Evolutionary conservation across 2,797 vertebrate species (phyloP), one percentile per base, ranked within the genome.

Genomic region (Miichthys miiuy): DNA sequence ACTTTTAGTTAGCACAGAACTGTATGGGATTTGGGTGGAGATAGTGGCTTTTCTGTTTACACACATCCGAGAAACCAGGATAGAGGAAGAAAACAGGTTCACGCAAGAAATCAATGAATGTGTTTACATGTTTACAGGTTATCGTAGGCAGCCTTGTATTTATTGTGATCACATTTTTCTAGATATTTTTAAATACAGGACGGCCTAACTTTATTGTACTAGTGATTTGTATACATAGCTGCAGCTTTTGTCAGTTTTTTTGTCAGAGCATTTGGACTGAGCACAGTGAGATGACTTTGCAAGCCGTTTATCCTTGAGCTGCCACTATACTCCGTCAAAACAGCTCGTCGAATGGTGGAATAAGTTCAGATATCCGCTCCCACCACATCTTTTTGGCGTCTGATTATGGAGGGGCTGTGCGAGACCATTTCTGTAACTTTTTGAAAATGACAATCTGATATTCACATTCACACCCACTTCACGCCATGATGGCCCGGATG

Each of bases 1-100:
- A 84, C 68, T 80, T 74, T 38, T 25, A 73, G 54, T 69, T 25
- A 20, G 48, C 4, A 5, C 20, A 51, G 67, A 68, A 68, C 25
- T 69, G 60, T 58, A 51, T 30, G 34, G n/a, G 20, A 54, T 62
- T 69, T 63, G 42, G 23, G 56, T 14, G 38, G 25, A 57, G n/a
- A 56, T 54, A 5, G 25, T 46, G 52, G 10, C 44, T 62, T 52
- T n/a, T 6, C 5, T 55, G 61, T 58, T 34, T 17, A 38, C 21
- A 46, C 11, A n/a, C 16, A 54, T 1, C 10, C n/a, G 63, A 20
- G 16, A 51, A 78, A 57, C 18, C 60, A 57, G 58, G 27, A 27
- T 38, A 47, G 6, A 34, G 14, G 6, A 13, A 68, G 38, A 66
- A 71, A 57, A 47, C 63, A 58, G 57, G 34, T 47, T 51, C 41